Base-by-base conservation (phyloP, 2,888 invertebrate species). In the Oxytorus armatus region DNA sequence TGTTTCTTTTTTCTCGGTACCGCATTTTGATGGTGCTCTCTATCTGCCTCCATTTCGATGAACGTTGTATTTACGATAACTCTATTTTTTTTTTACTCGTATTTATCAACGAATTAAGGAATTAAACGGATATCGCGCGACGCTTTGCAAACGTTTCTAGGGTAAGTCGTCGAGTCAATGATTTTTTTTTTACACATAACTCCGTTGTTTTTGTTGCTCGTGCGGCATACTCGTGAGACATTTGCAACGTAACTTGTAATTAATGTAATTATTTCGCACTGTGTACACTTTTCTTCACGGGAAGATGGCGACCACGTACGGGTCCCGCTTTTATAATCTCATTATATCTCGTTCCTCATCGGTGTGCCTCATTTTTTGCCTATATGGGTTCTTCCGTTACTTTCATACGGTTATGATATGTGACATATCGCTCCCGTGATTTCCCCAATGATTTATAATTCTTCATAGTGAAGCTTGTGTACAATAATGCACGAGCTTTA, bases 121-220 rank as follows among this genome's bases (percentile, higher is more conserved):
- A 21, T 44, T 53, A 16, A n/a, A n/a, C 55, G 53, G 68, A 77
- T 47, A 23, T 63, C 57, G 44, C 79, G 65, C 70, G 77, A 84
- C 81, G 85, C 89, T 88, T 91, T 90, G 90, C 90, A 89, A 91
- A 91, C 87, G 88, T 90, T 90, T 91, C 90, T 87, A 85, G 86
- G 88, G 88, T 89, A 89, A 82, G 75, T 82, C 80, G 39, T 81
- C 79, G 63, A 72, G 59, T 75, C 18, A 51, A 63, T 53, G 65
- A 39, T 72, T 8, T 39, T 25, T 49, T 14, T 63, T 69, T 18
- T 25, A n/a, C n/a, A n/a, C n/a, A n/a, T 29, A 14, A 25, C 0
- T 53, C 33, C 47, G 10, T 10, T 39, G 25, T 42, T 42, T 23
- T 16, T 44, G 44, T 16, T 51, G 39, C 14, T 74, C 42, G 49